Evolutionary conservation across 64 coral and sea anemone genomes (phyloP).

Genomic region (Orbicella faveolata): DNA sequence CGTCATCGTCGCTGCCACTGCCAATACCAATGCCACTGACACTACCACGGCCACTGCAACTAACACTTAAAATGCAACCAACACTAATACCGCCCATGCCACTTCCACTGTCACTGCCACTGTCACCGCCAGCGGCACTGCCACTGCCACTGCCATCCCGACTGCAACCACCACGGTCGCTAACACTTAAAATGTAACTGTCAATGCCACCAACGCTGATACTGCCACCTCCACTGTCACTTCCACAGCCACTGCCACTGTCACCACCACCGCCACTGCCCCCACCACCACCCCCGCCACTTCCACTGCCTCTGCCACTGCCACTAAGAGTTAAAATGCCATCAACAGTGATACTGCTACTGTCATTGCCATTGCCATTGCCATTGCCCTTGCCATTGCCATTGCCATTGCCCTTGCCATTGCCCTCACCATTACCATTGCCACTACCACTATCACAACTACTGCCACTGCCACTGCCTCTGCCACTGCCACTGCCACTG

Average conservation of each 20-base stretch:
- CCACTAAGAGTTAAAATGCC: neutral
- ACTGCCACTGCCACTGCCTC: neutral
- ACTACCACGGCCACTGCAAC: too few relatives aligned
- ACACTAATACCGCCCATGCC: too few relatives aligned
- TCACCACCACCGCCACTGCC: neutral
- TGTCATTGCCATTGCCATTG: neutral
- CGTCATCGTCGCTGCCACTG: too few relatives aligned
- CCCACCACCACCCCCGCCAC: neutral
- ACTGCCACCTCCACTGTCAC: neutral
- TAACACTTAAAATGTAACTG: neutral
- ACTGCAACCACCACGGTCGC: neutral
- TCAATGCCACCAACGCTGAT: neutral
- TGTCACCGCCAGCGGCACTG: too few relatives aligned
- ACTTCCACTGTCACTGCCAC: too few relatives aligned
- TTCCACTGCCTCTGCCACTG: neutral
- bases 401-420: neutral
- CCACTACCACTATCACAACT: neutral
- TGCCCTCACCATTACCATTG: neutral
- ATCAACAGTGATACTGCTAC: neutral
- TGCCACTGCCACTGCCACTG: neutral
- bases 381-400: too few relatives aligned
- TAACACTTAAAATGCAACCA: fast-evolving
- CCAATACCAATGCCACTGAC: too few relatives aligned
- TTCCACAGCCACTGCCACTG: neutral
- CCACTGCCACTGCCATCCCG: too few relatives aligned